Evolutionary conservation across 2,113 vertebrate genomes (phyloP).

Genomic region (Oceanodroma tethys): DNA sequence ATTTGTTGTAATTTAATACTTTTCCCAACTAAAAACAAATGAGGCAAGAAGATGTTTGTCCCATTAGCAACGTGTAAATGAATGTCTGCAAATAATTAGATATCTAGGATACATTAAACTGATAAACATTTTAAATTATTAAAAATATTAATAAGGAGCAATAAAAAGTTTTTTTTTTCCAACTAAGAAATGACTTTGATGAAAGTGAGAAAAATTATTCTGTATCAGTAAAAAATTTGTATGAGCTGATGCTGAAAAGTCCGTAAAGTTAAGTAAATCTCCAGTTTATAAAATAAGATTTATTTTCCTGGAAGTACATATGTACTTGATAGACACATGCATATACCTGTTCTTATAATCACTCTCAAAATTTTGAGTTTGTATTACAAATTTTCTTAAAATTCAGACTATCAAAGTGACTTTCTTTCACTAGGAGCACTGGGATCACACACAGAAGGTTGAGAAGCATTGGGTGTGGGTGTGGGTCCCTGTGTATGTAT

Average conservation of each 20-base stretch:
- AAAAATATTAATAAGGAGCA: neutral
- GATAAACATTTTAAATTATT: conserved; percentile 47
- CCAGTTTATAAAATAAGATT: neutral
- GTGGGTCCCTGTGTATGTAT: accelerated
- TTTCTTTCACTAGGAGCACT: neutral
- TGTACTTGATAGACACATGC: no score
- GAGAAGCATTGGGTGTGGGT: neutral
- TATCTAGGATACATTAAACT: conserved; percentile 7
- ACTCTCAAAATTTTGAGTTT: neutral
- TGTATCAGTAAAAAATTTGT: neutral
- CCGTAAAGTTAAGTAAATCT: neutral
- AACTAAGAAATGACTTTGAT: neutral
- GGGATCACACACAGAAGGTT: neutral
- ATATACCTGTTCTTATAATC: neutral
- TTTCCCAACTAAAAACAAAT: conserved; percentile 7
- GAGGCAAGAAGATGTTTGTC: neutral
- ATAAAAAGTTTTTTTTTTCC: neutral
- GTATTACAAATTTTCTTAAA: neutral
- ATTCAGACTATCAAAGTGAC: neutral
- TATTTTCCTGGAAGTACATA: neutral
- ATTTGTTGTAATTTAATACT: neutral
- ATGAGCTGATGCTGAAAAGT: neutral
- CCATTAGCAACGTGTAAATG: conserved; percentile 15
- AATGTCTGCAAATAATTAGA: conserved; percentile 4
- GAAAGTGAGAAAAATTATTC: neutral